phyloP scores from a whole-genome alignment of 2,113 vertebrate genomes.

The Syrrhaptes paradoxus region DNA sequence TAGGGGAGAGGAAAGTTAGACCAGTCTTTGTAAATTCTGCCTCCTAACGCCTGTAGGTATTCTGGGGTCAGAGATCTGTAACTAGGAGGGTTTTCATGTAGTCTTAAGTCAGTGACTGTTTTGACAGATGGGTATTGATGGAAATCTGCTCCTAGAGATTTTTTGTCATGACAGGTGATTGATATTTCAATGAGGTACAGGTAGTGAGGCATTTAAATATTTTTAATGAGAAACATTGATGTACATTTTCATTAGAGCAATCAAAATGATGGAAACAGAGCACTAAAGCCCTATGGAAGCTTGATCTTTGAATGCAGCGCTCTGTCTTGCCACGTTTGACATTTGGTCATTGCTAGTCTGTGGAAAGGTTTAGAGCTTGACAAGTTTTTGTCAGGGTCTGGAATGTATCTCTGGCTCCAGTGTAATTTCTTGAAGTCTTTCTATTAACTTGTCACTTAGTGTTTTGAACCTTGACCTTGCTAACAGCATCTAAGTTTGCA shows the following conservation, averaged over 20 bases:
- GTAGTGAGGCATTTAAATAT: not conserved
- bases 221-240: not conserved
- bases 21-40: not conserved
- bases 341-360: not conserved
- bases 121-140: not conserved
- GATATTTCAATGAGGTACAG: not conserved
- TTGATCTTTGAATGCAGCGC: not conserved
- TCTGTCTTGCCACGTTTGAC: not conserved
- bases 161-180: not conserved
- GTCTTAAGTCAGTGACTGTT: not conserved
- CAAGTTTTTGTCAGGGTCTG: not conserved
- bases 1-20: not conserved
- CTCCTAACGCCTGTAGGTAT: not conserved
- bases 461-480: not conserved
- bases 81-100: not conserved
- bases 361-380: not conserved
- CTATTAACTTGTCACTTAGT: not conserved
- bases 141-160: not conserved
- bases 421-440: not conserved
- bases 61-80: not conserved
- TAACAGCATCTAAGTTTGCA: not conserved
- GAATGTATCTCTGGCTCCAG: not conserved
- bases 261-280: not conserved
- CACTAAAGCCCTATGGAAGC: not conserved
- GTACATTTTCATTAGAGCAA: not conserved